phyloP scores from a whole-genome alignment of 1,140 invertebrate species.

The Hylyphantes graminicola region DNA sequence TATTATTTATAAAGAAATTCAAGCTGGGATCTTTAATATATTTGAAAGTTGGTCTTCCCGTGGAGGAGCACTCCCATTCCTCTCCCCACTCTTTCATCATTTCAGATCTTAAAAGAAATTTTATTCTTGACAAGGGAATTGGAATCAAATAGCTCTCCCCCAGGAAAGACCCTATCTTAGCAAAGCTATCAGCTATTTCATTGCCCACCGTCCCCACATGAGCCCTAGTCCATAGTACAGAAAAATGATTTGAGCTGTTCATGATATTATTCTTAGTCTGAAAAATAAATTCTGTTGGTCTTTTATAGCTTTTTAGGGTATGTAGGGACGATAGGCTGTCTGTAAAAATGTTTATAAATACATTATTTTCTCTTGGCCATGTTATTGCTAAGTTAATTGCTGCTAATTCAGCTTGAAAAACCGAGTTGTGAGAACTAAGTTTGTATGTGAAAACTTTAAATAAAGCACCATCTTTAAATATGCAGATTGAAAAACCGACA shows the following conservation, averaged over 20 bases:
- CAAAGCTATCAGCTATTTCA: not conserved
- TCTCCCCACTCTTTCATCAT: too few species aligned
- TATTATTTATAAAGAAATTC: too few species aligned
- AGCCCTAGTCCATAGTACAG: not conserved
- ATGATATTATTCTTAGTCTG: not conserved
- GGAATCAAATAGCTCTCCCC: too few species aligned
- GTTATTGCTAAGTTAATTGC: not conserved
- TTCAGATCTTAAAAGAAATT: too few species aligned
- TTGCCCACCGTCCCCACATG: not conserved
- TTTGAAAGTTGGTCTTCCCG: too few species aligned
- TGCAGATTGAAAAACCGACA: not conserved
- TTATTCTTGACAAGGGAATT: too few species aligned
- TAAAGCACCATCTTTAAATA: not conserved
- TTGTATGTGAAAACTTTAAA: not conserved
- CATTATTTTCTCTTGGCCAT: not conserved
- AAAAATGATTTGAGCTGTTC: not conserved
- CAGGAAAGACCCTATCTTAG: too few species aligned
- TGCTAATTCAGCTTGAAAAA: not conserved
- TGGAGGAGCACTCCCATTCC: too few species aligned
- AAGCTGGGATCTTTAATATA: too few species aligned
- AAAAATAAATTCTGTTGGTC: not conserved
- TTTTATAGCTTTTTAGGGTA: not conserved
- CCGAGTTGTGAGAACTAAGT: not conserved
- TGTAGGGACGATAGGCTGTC: not conserved
- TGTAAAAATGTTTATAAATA: conserved; percentile 5